Percentiles rank a stretch among this genome's conserved stretches.
These are phyloP conservation scores for Mungos mungo DNA, from an alignment of 2,113 vertebrate genomes.

Conservation along the genomic window DNA sequence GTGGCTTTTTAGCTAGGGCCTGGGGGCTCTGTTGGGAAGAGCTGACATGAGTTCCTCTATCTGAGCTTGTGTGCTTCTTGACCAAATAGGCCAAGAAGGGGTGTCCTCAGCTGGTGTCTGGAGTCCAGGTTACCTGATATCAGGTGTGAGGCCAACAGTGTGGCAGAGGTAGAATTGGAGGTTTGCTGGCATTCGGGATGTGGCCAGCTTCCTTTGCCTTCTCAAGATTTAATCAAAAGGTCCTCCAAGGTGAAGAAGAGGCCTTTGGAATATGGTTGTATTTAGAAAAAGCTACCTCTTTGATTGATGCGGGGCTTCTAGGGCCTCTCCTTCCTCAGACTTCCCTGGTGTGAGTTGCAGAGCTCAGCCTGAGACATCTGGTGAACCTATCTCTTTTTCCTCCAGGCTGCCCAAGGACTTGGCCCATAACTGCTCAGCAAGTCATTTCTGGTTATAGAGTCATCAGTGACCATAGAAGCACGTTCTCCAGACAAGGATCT, in stretches of 20 bases:
- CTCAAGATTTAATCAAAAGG: not conserved
- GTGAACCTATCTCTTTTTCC: constrained; percentile 65
- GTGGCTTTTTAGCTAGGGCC: constrained; percentile 48
- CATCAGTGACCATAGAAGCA: constrained; percentile 66
- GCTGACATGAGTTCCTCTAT: not conserved
- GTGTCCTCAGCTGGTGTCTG: not conserved
- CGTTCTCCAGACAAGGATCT: constrained; percentile 55
- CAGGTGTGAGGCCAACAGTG: not conserved
- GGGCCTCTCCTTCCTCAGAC: not conserved
- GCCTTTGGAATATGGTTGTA: not conserved
- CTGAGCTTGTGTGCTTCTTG: not conserved
- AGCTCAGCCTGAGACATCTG: constrained; percentile 67
- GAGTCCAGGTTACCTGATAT: not conserved
- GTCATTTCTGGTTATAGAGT: constrained; percentile 71
- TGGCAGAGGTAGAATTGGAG: not conserved
- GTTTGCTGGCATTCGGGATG: not conserved
- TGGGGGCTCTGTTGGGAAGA: not conserved
- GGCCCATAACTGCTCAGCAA: constrained; percentile 48
- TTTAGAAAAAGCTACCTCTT: constrained; percentile 18
- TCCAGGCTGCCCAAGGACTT: constrained; percentile 54
- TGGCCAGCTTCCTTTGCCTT: not conserved
- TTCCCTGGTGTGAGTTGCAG: constrained; percentile 39
- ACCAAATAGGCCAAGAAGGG: not conserved
- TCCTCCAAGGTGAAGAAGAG: not conserved
- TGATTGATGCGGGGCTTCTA: not conserved